phyloP scores from a whole-genome alignment of 2,797 vertebrate genomes.

The Mormyrus proboscirostris region DNA sequence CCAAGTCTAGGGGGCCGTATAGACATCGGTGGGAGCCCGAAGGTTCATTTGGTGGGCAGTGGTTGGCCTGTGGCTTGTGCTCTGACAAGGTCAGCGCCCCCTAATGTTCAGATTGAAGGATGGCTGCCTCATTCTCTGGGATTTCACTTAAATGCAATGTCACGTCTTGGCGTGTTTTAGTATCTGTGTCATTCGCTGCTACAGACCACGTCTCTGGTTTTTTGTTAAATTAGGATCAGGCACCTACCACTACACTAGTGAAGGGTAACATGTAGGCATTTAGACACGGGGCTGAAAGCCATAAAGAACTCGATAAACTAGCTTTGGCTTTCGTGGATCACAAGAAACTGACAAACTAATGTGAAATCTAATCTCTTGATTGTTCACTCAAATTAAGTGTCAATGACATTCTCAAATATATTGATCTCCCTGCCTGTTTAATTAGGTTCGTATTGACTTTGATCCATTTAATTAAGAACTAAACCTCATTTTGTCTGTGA shows the following conservation, averaged over 20 bases:
- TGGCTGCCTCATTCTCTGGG: not conserved
- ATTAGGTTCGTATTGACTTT: slow-evolving; percentile 8
- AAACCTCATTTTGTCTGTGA: not conserved
- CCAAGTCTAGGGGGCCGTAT: not conserved
- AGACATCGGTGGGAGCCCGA: not conserved
- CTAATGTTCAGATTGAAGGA: not conserved
- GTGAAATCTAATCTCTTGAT: not conserved
- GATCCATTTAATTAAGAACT: not conserved
- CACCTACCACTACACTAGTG: not conserved
- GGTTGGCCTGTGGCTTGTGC: not conserved
- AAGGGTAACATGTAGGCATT: not conserved
- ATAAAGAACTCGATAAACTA: not conserved
- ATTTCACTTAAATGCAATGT: not conserved
- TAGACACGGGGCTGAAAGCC: not conserved
- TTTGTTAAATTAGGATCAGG: not conserved
- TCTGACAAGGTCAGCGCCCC: not conserved
- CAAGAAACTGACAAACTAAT: not conserved
- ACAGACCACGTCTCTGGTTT: not conserved
- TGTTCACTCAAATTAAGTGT: not conserved
- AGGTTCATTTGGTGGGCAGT: not conserved
- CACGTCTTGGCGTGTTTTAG: not conserved
- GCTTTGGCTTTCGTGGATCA: not conserved
- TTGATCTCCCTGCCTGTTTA: not conserved
- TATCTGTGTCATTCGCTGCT: not conserved
- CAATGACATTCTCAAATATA: not conserved